Evolutionary conservation across 2,888 invertebrate species (phyloP), one percentile per base, ranked within the genome.

Genomic region (Trichacis sp.): DNA sequence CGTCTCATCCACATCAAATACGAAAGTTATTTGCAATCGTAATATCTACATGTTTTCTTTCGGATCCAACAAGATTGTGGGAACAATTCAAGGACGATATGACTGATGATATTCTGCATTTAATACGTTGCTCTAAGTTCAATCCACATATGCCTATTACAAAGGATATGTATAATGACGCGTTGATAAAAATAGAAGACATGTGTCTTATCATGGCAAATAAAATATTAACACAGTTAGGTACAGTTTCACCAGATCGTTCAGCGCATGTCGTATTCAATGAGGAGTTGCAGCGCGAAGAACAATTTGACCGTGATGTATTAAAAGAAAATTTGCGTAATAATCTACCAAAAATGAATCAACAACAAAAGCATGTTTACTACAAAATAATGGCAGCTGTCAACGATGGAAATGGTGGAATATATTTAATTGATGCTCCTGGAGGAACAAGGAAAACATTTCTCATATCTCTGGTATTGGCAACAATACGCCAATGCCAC

Each of bases 381-480:
- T 51, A 73, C 36, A 30, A 12, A 15, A 59, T 73, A 24, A 64
- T 69, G 52, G 11, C 33, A n/a, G 38, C 45, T 52, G 53, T 65
- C 58, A 76, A 75, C 18, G 78, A 46, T 30, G 45, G 17, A 48
- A 48, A 66, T 52, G 70, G 67, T n/a, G 62, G 69, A 36, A 30
- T 77, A 6, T 67, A 63, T 51, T 74, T 73, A 52, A 46, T 75
- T 9, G 72, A 76, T 65, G 71, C 65, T 17, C 70, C 68, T 14
- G 80, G 78, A 30, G 82, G 83, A n/a, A 84, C 81, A 47, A 85
- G 83, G 5, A 84, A 84, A 74, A 82, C 78, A n/a, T 85, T 78
- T 67, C 55, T 85, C 1, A 79, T 85, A 38, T 76, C 73, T 29
- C 61, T 83, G 33, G 54, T 85, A 17, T 64, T 84, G 11, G 80